Percentiles rank a stretch among this genome's conserved stretches.
Conservation (phyloP, 2,113 vertebrate genomes). For the Suricata suricatta region DNA sequence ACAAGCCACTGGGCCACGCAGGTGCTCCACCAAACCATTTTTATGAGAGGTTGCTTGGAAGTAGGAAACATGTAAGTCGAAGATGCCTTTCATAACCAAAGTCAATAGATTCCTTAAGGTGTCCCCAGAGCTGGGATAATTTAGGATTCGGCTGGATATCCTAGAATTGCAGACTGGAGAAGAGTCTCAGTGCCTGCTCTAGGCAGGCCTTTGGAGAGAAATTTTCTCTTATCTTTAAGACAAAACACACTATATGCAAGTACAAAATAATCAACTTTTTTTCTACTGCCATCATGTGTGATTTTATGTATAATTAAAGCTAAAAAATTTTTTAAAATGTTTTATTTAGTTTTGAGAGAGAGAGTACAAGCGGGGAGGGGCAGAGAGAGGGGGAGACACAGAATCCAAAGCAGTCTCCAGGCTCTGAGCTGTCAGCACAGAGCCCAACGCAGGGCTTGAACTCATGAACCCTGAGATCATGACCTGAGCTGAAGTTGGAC, state of each 20-base stretch:
- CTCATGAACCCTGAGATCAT: too few relatives aligned
- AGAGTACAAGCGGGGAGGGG: too few relatives aligned
- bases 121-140: background rate
- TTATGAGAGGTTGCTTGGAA: background rate
- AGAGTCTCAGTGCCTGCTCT: background rate
- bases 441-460: too few relatives aligned
- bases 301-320: slow-evolving; percentile 23
- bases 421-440: too few relatives aligned
- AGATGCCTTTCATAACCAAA: slow-evolving; percentile 11
- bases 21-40: background rate
- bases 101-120: background rate
- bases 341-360: too few relatives aligned
- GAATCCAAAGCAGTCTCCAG: too few relatives aligned
- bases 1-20: too few relatives aligned
- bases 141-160: background rate
- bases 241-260: background rate
- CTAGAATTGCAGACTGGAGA: slow-evolving; percentile 17
- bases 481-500: too few relatives aligned
- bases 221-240: background rate
- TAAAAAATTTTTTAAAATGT: too few relatives aligned
- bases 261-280: background rate
- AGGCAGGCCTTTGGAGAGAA: background rate
- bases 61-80: slow-evolving; percentile 22
- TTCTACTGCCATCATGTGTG: background rate
- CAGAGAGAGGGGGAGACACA: too few relatives aligned